A percentile compares a stretch with the other conserved stretches of the same genome.
phyloP scores from a whole-genome alignment of 2,888 invertebrate species.

The Pachliopta kotzebuea region DNA sequence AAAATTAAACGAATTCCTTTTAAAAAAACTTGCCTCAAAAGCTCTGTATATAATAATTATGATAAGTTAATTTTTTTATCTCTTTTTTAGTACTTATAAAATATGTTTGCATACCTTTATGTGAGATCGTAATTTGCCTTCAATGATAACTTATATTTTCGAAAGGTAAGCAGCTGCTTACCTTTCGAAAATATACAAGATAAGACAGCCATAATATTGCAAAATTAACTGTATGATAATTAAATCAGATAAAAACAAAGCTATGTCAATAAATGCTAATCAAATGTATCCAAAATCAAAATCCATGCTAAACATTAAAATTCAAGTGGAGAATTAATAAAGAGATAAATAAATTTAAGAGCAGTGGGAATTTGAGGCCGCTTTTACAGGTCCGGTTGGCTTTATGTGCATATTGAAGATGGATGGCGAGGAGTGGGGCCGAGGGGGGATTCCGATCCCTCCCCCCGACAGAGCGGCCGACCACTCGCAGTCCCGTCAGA shows the following conservation, averaged over 20 bases:
- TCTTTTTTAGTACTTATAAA: neutral
- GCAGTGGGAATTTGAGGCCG: slow-evolving; percentile 77
- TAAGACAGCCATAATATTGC: no score
- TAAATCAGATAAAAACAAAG: neutral
- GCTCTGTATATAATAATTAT: neutral
- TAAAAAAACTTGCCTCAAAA: neutral
- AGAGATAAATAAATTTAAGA: slow-evolving; percentile 80
- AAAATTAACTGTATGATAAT: neutral
- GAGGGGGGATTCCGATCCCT: slow-evolving; percentile 42
- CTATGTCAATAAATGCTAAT: slow-evolving; percentile 21
- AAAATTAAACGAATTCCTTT: neutral
- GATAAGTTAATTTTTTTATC: neutral
- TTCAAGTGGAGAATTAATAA: slow-evolving; percentile 77
- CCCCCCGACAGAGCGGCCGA: slow-evolving; percentile 47
- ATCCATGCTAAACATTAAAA: slow-evolving; percentile 66
- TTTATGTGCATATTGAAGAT: slow-evolving; percentile 80
- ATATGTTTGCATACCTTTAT: neutral
- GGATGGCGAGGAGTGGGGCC: slow-evolving; percentile 65
- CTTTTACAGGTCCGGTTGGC: slow-evolving; percentile 76
- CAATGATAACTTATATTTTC: no score
- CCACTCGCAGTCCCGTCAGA: slow-evolving; percentile 75
- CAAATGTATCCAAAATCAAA: slow-evolving; percentile 28
- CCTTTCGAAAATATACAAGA: no score
- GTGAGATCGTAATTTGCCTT: neutral
- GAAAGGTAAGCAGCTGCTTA: no score